Percentiles rank a stretch among this genome's conserved stretches.
Evolutionary conservation across 2,113 vertebrate species (phyloP).

Genomic region (Mystacornis crossleyi): DNA sequence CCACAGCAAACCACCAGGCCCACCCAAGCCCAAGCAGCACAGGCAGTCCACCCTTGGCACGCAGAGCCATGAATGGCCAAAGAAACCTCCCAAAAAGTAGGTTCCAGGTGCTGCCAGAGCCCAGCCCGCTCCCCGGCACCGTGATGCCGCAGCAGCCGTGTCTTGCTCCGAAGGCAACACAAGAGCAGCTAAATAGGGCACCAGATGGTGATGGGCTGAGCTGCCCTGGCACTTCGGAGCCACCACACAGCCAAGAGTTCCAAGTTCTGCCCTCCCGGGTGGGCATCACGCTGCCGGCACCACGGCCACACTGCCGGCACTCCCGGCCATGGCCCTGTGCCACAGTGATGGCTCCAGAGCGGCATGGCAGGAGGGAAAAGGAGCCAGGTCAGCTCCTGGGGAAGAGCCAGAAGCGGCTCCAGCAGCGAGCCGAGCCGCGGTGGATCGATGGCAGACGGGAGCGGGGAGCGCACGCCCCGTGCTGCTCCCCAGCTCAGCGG

Average conservation of each 20-base stretch:
- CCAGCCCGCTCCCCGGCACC: accelerated
- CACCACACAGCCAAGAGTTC: background rate
- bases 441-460: background rate
- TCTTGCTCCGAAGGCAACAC: accelerated
- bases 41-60: background rate
- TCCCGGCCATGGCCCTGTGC: accelerated
- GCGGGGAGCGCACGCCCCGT: accelerated
- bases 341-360: background rate
- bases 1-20: accelerated
- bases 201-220: background rate
- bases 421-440: background rate
- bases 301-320: background rate
- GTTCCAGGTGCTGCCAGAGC: accelerated
- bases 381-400: constrained; percentile 8
- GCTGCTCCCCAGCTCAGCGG: accelerated
- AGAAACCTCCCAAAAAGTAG: background rate
- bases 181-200: background rate
- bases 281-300: background rate
- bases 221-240: background rate
- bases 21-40: background rate
- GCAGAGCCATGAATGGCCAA: accelerated
- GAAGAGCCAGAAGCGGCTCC: constrained; percentile 6
- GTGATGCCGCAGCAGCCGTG: accelerated
- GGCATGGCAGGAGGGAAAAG: background rate
- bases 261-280: accelerated